Evolutionary conservation across 64 coral and sea anemone species (phyloP).

Genomic region (Anthopleura sola): DNA sequence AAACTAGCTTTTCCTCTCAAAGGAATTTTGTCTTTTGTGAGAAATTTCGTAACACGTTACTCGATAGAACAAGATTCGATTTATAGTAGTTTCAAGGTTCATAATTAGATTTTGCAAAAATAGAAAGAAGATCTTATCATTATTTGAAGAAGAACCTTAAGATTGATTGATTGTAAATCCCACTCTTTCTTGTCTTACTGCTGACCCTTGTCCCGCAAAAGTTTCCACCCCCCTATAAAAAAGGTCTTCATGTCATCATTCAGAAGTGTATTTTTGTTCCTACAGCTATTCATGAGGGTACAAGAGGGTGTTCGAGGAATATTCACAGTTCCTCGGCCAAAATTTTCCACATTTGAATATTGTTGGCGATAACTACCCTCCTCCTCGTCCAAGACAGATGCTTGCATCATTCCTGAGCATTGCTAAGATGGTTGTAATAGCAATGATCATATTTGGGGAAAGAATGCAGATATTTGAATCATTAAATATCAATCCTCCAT

Average conservation of each 20-base stretch:
- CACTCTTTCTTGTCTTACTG: too few relatives aligned
- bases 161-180: too few relatives aligned
- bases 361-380: conserved; percentile 93
- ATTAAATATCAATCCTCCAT: conserved; percentile 74
- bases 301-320: conserved; percentile 95
- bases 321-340: conserved; percentile 91
- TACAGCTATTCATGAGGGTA: conserved; percentile 99
- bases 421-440: conserved; percentile 64
- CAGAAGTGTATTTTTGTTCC: not conserved
- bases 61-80: not conserved
- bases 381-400: conserved; percentile 78
- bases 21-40: not conserved
- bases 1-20: not conserved
- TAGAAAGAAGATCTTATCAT: too few relatives aligned
- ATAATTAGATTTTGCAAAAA: too few relatives aligned
- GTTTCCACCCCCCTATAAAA: too few relatives aligned
- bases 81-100: not conserved
- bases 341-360: conserved; percentile 83
- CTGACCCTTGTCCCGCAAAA: too few relatives aligned
- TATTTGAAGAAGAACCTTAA: too few relatives aligned
- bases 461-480: conserved; percentile 77
- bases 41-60: not conserved
- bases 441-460: conserved; percentile 79
- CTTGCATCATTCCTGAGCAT: conserved; percentile 72
- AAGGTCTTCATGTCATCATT: too few relatives aligned